Conservation (phyloP, 2,113 vertebrate species). For the Tachycineta bicolor region DNA sequence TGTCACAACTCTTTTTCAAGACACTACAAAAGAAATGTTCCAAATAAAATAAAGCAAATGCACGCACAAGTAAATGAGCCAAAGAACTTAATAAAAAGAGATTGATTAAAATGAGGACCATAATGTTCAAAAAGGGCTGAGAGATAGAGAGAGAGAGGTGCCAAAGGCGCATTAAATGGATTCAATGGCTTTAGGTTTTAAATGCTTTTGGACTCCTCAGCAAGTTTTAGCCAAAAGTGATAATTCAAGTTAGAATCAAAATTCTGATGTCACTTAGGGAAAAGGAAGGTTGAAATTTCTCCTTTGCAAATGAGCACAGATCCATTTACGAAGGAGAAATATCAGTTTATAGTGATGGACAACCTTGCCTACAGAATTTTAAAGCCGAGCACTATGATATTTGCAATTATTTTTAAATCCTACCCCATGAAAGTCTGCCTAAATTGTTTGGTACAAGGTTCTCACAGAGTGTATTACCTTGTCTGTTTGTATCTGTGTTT, state of each 20-base stretch:
- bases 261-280: constrained; percentile 45
- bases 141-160: constrained; percentile 48
- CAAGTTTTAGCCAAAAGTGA: constrained; percentile 51
- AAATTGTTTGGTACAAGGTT: neutral
- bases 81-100: constrained; percentile 68
- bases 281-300: constrained; percentile 2
- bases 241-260: constrained; percentile 42
- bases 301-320: neutral
- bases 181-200: constrained; percentile 48
- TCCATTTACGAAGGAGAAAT: neutral
- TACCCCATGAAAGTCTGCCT: neutral
- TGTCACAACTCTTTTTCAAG: constrained; percentile 59
- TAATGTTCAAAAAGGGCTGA: constrained; percentile 52
- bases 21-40: constrained; percentile 63
- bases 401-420: neutral
- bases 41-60: constrained; percentile 60
- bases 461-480: neutral
- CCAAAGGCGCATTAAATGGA: constrained; percentile 61
- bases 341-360: neutral
- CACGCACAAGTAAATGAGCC: constrained; percentile 63
- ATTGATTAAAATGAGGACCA: constrained; percentile 63
- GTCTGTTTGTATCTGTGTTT: neutral
- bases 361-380: neutral
- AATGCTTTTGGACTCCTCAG: constrained; percentile 57
- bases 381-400: neutral